These are phyloP conservation scores for Lochmaea crataegi DNA, from an alignment of 2,888 invertebrate species.

Conservation along the genomic window DNA sequence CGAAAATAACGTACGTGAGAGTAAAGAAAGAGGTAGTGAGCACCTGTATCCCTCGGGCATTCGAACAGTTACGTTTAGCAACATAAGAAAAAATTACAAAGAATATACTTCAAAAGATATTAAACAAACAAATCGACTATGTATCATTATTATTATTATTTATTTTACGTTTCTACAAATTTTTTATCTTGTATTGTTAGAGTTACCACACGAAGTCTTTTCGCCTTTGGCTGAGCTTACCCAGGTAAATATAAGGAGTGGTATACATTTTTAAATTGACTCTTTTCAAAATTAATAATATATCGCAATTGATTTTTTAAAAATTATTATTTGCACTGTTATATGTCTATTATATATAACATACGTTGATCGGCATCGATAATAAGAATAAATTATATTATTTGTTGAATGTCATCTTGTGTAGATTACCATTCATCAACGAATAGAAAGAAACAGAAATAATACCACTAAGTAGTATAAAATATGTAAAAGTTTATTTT, in stretches of 20 bases:
- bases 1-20: slow-evolving; percentile 6
- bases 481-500: too few species aligned
- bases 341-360: too few species aligned
- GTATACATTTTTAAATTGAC: neutral
- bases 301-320: too few species aligned
- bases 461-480: too few species aligned
- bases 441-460: too few species aligned
- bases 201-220: slow-evolving; percentile 1
- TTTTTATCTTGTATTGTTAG: slow-evolving; percentile 8
- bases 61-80: slow-evolving; percentile 4
- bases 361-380: too few species aligned
- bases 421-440: too few species aligned
- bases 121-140: slow-evolving; percentile 19
- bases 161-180: slow-evolving; percentile 8
- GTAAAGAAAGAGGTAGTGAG: slow-evolving; percentile 9
- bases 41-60: slow-evolving; percentile 17
- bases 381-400: too few species aligned
- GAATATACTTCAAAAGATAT: slow-evolving; percentile 16
- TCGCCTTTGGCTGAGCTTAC: neutral
- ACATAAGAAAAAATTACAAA: slow-evolving; percentile 9
- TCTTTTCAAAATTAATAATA: neutral
- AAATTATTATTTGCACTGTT: too few species aligned
- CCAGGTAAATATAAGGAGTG: neutral
- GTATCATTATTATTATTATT: slow-evolving; percentile 16
- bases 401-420: too few species aligned